Base-by-base conservation (phyloP, 2,797 vertebrate genomes). In the Triplophysa bombifrons region DNA sequence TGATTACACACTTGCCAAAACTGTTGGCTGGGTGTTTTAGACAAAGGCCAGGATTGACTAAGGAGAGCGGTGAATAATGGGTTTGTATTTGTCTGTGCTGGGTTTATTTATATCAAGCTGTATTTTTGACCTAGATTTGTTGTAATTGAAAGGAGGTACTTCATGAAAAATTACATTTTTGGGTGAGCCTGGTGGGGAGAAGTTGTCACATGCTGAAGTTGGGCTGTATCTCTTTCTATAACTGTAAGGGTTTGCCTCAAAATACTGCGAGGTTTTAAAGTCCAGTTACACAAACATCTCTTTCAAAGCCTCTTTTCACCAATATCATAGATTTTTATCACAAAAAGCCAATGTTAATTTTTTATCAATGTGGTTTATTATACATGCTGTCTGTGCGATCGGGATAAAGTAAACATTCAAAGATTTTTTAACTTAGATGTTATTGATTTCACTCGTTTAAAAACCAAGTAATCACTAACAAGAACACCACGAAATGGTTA, bases 1-100 rank as follows among this genome's bases (percentile, higher is more conserved):
- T 73, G 77, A 80, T 80, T 80, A 73, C 77, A 72, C 69, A 80
- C 77, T 73, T 73, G 77, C 77, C 77, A 73, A 72, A 80, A 80
- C 50, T 56, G 27, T 78, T 82, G 78, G 82, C 69, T 56, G 73
- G 55, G 30, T 53, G 60, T 50, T 50, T 61, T 66, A 65, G 69
- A 82, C 79, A 78, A 16, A 48, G 61, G 50, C 65, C 76, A 82
- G 64, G 58, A 74, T 44, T 66, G 38, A 74, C 56, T 66, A 38
- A 51, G 63, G 64, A 76, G 76, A 77, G 71, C 60, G 72, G 66
- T 75, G 82, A 82, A 71, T 82, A 84, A 80, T 83, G 78, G 76
- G 74, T 72, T 82, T 82, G 67, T 83, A 63, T 80, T 81, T 83
- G 72, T 78, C 25, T 48, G 60, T n/a, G 30, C 48, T 82, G 56